These are phyloP conservation scores for Cariama cristata DNA, from an alignment of 2,113 vertebrate species.

Conservation along the genomic window DNA sequence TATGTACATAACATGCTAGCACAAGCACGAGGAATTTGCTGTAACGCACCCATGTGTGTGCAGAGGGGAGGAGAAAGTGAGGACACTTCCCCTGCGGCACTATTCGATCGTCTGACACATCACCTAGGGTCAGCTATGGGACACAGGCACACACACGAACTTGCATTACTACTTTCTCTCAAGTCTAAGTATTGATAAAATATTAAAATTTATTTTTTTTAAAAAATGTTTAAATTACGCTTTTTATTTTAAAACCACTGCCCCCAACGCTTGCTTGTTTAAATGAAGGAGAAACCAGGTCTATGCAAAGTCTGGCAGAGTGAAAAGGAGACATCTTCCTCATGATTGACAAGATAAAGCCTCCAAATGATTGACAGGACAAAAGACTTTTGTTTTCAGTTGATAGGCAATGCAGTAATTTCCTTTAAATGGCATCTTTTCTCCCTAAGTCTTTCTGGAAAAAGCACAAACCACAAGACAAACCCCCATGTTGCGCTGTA, in stretches of 20 bases:
- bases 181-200: neutral
- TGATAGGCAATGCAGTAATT: slow-evolving; percentile 22
- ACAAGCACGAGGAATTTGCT: rapidly evolving
- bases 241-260: neutral
- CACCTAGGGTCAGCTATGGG: neutral
- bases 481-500: neutral
- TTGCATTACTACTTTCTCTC: neutral
- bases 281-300: neutral
- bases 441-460: neutral
- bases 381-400: slow-evolving; percentile 57
- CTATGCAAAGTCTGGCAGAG: neutral
- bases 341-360: slow-evolving; percentile 37
- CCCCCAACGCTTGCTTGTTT: neutral
- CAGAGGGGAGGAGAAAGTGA: neutral
- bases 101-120: rapidly evolving
- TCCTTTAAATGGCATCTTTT: neutral
- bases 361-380: slow-evolving; percentile 45
- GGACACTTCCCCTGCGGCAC: neutral
- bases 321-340: neutral
- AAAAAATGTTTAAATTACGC: rapidly evolving
- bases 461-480: neutral
- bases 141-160: neutral
- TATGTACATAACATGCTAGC: rapidly evolving
- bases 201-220: neutral
- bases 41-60: rapidly evolving